A percentile compares a stretch with the other conserved stretches of the same genome.
Conservation (phyloP, 2,797 vertebrate species). For the Anisognathus igniventris region DNA sequence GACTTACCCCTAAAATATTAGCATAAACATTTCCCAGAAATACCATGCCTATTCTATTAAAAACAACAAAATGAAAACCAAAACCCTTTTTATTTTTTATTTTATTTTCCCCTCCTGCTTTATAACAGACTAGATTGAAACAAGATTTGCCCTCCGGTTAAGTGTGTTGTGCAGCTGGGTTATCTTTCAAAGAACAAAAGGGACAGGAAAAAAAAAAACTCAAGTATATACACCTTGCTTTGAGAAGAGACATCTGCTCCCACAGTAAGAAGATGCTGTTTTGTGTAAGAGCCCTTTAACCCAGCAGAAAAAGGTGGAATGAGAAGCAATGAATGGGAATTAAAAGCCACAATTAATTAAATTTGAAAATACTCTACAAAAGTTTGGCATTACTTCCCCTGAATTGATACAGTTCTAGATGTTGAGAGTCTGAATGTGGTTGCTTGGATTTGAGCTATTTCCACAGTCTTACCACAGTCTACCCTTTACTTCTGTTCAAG, state of each 20-base stretch:
- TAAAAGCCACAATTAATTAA: neutral
- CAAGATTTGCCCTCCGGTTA: neutral
- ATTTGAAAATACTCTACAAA: neutral
- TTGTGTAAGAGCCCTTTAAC: neutral
- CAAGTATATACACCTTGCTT: neutral
- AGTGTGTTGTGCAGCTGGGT: neutral
- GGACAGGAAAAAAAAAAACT: neutral
- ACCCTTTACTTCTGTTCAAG: neutral
- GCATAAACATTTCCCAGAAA: conserved; percentile 24
- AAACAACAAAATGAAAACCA: neutral
- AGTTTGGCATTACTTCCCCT: neutral
- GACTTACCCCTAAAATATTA: neutral
- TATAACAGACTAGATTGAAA: neutral
- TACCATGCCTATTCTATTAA: neutral
- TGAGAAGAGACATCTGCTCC: neutral
- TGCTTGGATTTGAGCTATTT: neutral
- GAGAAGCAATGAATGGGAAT: neutral
- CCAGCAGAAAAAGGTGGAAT: neutral
- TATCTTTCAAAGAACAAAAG: neutral
- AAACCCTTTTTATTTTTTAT: neutral
- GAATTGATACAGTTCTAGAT: neutral
- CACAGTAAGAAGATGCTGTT: neutral
- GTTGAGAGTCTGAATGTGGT: neutral
- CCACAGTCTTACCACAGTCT: neutral
- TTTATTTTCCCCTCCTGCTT: neutral